Base-by-base conservation (phyloP, 2,113 vertebrate species). In the Anoura caudifer region DNA sequence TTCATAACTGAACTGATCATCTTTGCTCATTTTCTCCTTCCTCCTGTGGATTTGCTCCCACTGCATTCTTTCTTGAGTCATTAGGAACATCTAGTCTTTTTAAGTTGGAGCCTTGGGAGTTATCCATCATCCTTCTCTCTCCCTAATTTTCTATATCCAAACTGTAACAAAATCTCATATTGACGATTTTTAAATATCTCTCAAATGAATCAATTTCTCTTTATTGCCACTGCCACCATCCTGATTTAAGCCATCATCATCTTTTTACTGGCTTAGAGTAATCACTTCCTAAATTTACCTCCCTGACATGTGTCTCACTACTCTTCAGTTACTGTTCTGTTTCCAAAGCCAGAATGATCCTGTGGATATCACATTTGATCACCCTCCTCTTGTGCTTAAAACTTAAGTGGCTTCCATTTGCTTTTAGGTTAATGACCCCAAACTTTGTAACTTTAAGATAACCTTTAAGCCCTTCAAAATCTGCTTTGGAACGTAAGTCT, bases 171-270 rank as follows among this genome's bases (percentile, higher is more conserved):
- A 96, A 77, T 59, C 79, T 95, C 54, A 38, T 90, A 33, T 36
- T 38, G 24, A 67, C 72, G 75, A 31, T 85, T 92, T 95, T 91
- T 69, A 83, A 94, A 79, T 90, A 61, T 91, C 20, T 83, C 54
- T 94, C 50, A 52, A 50, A 43, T 69, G 38, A 54, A 75, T 73
- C 16, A 9, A 50, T 86, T 96, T 93, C 31, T 36, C 38, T 73
- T 92, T 41, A 54, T 77, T 92, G 52, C n/a, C 20, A 52, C 10
- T 31, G 26, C 47, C n/a, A 36, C 26, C 54, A 83, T 47, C 54
- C n/a, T 47, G 75, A 95, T 70, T 96, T 94, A 92, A 75, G 47
- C 63, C 28, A 80, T 41, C 31, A 61, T 87, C 76, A 75, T 63
- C 31, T 63, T 86, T 87, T 84, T 73, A 56, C 41, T 43, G 33